Percentiles rank a stretch among this genome's conserved stretches.
phyloP scores from a whole-genome alignment of 2,113 vertebrate species.

The Hemichromis elongatus region DNA sequence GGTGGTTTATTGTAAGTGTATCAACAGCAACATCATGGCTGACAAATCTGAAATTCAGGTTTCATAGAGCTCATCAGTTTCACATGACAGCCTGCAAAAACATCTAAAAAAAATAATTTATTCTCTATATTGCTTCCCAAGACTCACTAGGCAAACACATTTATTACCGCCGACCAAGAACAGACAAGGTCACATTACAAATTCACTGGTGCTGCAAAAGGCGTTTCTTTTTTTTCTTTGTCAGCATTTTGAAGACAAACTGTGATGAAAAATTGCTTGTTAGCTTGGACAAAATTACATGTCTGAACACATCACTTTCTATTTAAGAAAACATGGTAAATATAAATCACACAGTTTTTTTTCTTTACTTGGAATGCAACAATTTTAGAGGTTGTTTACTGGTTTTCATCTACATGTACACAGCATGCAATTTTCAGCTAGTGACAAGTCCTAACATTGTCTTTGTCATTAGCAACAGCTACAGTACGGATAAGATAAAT shows the following conservation, averaged over 20 bases:
- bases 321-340: neutral
- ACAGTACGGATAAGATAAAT: neutral
- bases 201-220: neutral
- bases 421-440: neutral
- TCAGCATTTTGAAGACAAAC: conserved; percentile 16
- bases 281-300: neutral
- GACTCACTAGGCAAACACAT: conserved; percentile 27
- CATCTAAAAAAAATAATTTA: conserved; percentile 1
- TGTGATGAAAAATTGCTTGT: neutral
- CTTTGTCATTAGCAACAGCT: neutral
- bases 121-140: conserved; percentile 28
- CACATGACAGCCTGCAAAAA: neutral
- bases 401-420: neutral
- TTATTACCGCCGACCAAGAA: conserved; percentile 24
- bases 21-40: neutral
- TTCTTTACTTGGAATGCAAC: neutral
- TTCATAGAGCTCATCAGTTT: conserved; percentile 6
- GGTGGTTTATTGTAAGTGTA: neutral
- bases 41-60: neutral
- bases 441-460: neutral
- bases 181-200: conserved; percentile 44
- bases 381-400: neutral
- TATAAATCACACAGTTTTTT: neutral
- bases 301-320: neutral
- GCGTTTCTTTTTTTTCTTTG: neutral